Evolutionary conservation across 2,113 vertebrate species (phyloP).

Genomic region (Eubucco bourcierii): DNA sequence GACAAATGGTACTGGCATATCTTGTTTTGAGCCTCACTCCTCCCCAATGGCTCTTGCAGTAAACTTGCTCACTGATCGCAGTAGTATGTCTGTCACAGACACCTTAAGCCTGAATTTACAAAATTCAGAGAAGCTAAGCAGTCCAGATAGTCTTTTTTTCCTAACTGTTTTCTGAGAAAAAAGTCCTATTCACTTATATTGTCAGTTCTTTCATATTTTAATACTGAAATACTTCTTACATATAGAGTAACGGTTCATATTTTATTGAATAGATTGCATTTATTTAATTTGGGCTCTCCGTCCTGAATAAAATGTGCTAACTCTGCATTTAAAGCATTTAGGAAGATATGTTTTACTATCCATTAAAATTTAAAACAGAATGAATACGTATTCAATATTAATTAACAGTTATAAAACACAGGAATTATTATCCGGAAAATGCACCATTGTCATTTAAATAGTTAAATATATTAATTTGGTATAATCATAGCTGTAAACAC

Average conservation of each 20-base stretch:
- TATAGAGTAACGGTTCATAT: not conserved
- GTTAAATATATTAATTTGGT: not conserved
- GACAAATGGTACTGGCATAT: not conserved
- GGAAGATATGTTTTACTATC: not conserved
- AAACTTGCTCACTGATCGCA: not conserved
- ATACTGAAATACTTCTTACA: not conserved
- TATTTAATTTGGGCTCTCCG: not conserved
- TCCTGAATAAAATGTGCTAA: not conserved
- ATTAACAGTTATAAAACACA: not conserved
- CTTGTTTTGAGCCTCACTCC: not conserved
- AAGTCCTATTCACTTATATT: not conserved
- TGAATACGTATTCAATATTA: not conserved
- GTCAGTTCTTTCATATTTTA: not conserved
- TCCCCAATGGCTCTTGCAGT: not conserved
- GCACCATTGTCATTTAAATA: not conserved
- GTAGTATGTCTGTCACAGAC: not conserved
- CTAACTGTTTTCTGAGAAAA: not conserved
- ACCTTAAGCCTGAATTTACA: not conserved
- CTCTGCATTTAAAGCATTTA: not conserved
- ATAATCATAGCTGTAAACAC: not conserved
- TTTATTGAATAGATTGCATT: not conserved
- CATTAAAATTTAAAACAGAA: not conserved
- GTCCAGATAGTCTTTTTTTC: not conserved
- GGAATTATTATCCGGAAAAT: not conserved
- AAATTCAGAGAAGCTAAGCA: not conserved